These are phyloP conservation scores for Orthosia incerta DNA, from an alignment of 2,888 invertebrate genomes.

Conservation along the genomic window DNA sequence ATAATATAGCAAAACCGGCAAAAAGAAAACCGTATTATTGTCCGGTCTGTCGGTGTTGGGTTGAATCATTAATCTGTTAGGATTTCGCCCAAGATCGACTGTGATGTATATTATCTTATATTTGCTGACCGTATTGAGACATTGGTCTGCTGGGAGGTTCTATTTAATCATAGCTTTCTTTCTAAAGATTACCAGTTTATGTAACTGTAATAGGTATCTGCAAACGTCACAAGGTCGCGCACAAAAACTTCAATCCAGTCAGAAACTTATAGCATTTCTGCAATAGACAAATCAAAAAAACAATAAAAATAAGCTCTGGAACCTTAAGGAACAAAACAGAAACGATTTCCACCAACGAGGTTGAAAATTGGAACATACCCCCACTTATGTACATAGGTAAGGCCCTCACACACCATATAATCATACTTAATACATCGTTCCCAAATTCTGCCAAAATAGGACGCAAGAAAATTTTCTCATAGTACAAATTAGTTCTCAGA, in stretches of 20 bases:
- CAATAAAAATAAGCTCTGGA: neutral
- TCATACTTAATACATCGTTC: slow-evolving; percentile 30
- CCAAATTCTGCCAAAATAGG: slow-evolving; percentile 39
- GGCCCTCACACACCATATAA: slow-evolving; percentile 13
- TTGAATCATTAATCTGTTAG: slow-evolving; percentile 42
- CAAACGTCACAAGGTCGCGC: too few relatives aligned
- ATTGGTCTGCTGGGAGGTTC: slow-evolving; percentile 13
- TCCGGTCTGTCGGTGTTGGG: slow-evolving; percentile 11
- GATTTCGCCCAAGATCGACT: slow-evolving; percentile 47
- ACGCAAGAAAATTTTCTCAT: slow-evolving; percentile 57
- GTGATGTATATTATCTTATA: slow-evolving; percentile 20
- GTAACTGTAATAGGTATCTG: too few relatives aligned
- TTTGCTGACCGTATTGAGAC: slow-evolving; percentile 17
- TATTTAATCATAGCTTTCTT: neutral
- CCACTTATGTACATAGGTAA: slow-evolving; percentile 2
- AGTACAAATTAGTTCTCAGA: slow-evolving; percentile 45
- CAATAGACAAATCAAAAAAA: neutral
- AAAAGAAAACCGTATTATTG: slow-evolving; percentile 5
- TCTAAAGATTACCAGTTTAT: neutral
- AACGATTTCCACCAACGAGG: neutral
- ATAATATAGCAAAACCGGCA: neutral
- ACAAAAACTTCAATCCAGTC: too few relatives aligned
- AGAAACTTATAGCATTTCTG: neutral
- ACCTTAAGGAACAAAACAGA: neutral
- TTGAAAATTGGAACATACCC: neutral